phyloP scores from a whole-genome alignment of 1,140 invertebrate genomes.

The Bombus waltoni region DNA sequence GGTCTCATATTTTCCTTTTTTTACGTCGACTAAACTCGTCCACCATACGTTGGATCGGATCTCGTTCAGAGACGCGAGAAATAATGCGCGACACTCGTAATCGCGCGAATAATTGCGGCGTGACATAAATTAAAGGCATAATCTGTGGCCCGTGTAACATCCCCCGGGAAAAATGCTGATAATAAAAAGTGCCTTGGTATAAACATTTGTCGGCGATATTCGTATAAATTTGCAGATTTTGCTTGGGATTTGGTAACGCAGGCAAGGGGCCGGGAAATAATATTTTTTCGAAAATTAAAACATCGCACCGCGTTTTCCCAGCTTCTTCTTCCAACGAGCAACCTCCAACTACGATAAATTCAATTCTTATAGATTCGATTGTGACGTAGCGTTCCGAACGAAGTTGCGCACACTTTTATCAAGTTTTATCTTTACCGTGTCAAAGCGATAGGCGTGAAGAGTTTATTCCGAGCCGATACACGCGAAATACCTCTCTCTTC shows the following conservation, averaged over 20 bases:
- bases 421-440: neutral
- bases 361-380: no score
- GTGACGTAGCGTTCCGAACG: no score
- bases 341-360: no score
- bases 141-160: neutral
- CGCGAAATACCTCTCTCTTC: no score
- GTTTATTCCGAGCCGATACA: neutral
- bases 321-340: no score
- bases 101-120: constrained; percentile 12
- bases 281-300: neutral
- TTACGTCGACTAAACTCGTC: neutral
- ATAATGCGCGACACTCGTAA: neutral
- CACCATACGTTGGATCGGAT: neutral
- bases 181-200: neutral
- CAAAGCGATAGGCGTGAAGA: neutral
- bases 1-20: neutral
- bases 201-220: neutral
- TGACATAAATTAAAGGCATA: constrained; percentile 8
- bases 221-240: neutral
- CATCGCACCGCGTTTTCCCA: no score
- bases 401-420: neutral
- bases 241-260: no score
- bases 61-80: neutral
- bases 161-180: neutral
- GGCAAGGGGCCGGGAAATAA: neutral